Evolutionary conservation across 2,113 vertebrate genomes (phyloP).

Genomic region (Campylomormyrus tamandua): DNA sequence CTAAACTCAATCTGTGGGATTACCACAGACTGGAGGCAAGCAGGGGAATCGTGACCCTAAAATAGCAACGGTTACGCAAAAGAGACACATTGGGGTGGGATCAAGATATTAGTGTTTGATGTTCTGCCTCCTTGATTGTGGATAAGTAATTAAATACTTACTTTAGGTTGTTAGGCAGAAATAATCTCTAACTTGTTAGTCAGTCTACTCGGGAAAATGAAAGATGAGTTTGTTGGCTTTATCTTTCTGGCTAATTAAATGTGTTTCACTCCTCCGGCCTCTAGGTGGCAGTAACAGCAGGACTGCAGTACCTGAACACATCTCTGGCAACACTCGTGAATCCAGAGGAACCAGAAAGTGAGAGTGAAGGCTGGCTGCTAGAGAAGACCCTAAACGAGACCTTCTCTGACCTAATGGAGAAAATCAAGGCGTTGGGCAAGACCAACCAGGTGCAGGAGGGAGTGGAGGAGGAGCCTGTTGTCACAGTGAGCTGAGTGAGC

Average conservation of each 20-base stretch:
- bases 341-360: conserved; percentile 82
- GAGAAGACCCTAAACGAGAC: conserved; percentile 89
- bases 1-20: conserved; percentile 14
- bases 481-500: conserved; percentile 76
- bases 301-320: conserved; percentile 82
- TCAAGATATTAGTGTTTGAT: conserved; percentile 3
- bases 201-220: neutral
- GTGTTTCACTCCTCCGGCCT: neutral
- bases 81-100: conserved; percentile 26
- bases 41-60: conserved; percentile 25
- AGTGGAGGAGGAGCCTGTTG: conserved; percentile 58
- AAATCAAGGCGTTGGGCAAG: conserved; percentile 82
- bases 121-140: neutral
- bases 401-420: conserved; percentile 73
- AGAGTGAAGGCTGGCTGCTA: conserved; percentile 91
- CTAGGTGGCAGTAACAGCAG: conserved; percentile 70
- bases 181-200: neutral
- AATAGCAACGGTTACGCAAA: conserved; percentile 39
- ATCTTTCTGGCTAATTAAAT: neutral
- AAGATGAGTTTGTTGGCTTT: neutral
- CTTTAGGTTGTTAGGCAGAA: neutral
- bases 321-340: conserved; percentile 75
- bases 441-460: conserved; percentile 77
- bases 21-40: conserved; percentile 26
- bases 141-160: neutral